Evolutionary conservation across 1,140 invertebrate genomes (phyloP).

Genomic region (Caenorhabditis latens): DNA sequence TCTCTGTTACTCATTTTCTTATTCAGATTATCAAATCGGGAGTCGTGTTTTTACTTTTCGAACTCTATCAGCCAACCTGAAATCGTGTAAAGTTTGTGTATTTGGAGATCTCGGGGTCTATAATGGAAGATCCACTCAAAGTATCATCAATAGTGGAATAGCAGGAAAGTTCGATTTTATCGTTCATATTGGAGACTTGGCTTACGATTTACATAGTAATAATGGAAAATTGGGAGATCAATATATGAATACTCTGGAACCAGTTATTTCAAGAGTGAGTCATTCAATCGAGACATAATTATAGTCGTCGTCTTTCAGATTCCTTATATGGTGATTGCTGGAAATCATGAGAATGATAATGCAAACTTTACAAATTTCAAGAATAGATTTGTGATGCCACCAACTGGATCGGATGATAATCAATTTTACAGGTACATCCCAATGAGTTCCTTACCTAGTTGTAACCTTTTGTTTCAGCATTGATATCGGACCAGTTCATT

Average conservation of each 20-base stretch:
- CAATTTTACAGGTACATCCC: conserved; percentile 78
- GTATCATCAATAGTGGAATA: conserved; percentile 60
- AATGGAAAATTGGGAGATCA: conserved; percentile 78
- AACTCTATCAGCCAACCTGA: conserved; percentile 61
- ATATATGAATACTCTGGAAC: conserved; percentile 77
- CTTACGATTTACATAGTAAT: conserved; percentile 78
- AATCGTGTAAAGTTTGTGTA: conserved; percentile 65
- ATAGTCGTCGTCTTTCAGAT: not conserved
- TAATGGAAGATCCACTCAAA: conserved; percentile 64
- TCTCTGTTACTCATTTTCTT: not conserved
- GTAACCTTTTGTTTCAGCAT: conserved; percentile 75
- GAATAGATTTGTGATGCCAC: conserved; percentile 78
- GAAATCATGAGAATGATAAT: conserved; percentile 78
- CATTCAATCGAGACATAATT: not conserved
- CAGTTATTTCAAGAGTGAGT: conserved; percentile 70
- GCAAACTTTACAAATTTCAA: conserved; percentile 73
- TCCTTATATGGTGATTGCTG: conserved; percentile 79
- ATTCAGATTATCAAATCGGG: conserved; percentile 68
- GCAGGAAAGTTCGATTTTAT: conserved; percentile 66
- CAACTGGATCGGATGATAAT: conserved; percentile 76
- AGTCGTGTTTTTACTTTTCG: conserved; percentile 1
- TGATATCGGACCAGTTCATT: conserved; percentile 91
- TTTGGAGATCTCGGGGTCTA: conserved; percentile 69
- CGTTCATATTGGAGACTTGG: conserved; percentile 77
- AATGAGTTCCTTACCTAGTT: not conserved